Conservation (phyloP, 2,888 invertebrate genomes). For the Myathropa florea region DNA sequence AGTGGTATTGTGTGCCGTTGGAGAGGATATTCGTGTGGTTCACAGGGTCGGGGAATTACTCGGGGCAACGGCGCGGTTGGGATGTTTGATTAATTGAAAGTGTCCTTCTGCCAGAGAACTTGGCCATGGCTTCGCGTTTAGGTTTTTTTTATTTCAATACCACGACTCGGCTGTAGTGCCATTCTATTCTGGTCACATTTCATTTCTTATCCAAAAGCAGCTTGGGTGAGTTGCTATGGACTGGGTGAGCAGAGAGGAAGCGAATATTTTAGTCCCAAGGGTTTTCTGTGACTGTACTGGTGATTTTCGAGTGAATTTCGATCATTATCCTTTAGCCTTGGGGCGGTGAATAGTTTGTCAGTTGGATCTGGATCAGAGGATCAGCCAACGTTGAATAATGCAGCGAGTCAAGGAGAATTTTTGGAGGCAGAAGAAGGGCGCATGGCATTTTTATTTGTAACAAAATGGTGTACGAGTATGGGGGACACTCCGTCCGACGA, state of each 20-base stretch:
- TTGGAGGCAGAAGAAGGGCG: no score
- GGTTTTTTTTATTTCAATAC: constrained; percentile 8
- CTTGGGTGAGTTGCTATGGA: background rate
- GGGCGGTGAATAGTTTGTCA: no score
- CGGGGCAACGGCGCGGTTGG: constrained; percentile 45
- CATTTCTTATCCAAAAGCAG: background rate
- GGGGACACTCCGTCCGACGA: no score
- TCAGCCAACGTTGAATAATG: no score
- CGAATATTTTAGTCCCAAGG: background rate
- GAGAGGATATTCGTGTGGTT: constrained; percentile 4
- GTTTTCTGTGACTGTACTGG: background rate
- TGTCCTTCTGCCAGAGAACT: constrained; percentile 59
- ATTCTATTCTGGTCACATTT: background rate
- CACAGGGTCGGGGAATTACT: constrained; percentile 59
- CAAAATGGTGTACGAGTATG: no score
- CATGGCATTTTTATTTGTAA: no score
- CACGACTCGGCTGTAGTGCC: background rate
- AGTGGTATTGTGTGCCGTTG: background rate
- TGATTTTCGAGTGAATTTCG: background rate
- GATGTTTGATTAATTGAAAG: constrained; percentile 67
- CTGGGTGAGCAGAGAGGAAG: background rate
- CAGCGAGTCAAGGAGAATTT: no score
- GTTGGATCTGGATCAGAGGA: no score
- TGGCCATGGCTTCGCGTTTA: constrained; percentile 7
- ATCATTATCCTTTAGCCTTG: background rate